Conservation (phyloP, 2,888 invertebrate genomes). For the Caenorhabditis sinica region DNA sequence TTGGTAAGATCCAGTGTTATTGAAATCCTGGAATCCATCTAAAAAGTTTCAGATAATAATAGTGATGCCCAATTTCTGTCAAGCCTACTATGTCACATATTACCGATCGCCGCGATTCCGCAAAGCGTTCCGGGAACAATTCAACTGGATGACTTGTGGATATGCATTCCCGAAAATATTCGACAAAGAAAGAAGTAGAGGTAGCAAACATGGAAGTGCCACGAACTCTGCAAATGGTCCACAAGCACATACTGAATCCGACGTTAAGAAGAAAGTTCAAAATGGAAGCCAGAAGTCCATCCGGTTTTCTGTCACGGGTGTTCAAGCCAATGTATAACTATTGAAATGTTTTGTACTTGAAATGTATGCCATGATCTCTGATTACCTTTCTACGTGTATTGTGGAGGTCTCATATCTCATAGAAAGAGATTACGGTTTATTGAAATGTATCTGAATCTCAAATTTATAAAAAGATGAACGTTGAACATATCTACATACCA, state of each 20-base stretch:
- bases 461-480: no score
- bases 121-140: conserved; percentile 39
- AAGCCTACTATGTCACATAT: conserved; percentile 52
- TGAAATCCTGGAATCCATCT: neutral
- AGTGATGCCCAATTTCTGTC: conserved; percentile 48
- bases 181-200: conserved; percentile 17
- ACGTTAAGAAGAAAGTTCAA: conserved; percentile 13
- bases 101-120: conserved; percentile 39
- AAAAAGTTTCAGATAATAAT: conserved; percentile 41
- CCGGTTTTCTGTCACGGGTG: conserved; percentile 10
- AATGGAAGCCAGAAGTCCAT: conserved; percentile 31
- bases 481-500: neutral
- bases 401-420: conserved; percentile 19
- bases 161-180: conserved; percentile 40
- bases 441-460: neutral
- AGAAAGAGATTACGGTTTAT: neutral
- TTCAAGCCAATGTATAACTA: conserved; percentile 13
- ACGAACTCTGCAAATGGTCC: conserved; percentile 32
- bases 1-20: conserved; percentile 28
- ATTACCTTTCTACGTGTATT: neutral
- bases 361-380: conserved; percentile 1
- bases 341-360: no score
- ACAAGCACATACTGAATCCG: conserved; percentile 5
- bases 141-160: conserved; percentile 51
- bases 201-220: conserved; percentile 36